Base-by-base conservation (phyloP, 2,113 vertebrate genomes). In the Gnathonemus echidnorhynchus region DNA sequence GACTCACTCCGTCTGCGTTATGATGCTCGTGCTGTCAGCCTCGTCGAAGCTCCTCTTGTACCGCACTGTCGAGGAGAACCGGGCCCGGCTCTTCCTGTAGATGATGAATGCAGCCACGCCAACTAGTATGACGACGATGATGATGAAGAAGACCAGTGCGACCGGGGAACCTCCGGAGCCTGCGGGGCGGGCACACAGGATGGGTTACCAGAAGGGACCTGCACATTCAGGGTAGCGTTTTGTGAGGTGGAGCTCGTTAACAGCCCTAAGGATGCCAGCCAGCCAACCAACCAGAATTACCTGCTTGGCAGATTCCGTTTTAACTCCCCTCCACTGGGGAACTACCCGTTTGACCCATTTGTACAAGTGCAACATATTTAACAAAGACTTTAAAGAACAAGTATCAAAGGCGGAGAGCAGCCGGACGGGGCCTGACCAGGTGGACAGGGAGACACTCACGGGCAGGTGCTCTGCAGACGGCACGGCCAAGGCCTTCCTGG, bases 1-100 rank as follows among this genome's bases (percentile, higher is more conserved):
- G 21, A 19, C 56, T 96, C 92, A 96, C 9, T 96, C 95, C 0
- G 66, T 91, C 0, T 94, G 92, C 2, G 93, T 93, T 53, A 97
- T 95, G 84, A 97, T 96, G 89, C 95, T 96, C 86, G 97, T 96
- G 66, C 94, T 95, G 93, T 98, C 98, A 0, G 95, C 93, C 24
- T 99, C 97, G 7, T 98, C 96, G 5, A 95, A 92, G 88, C 97
- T 97, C 91, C 97, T 96, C 91, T 97, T 94, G 89, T 99, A 99
- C 84, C 96, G 98, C 31, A 99, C 95, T 0, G 94, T 95, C 15
- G 96, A 95, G 17, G 91, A 86, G 95, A 96, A 97, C 56, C 92
- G 90, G 46, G 94, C 80, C 17, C 52, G 94, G 10, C 94, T 97
- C 94, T 93, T 98, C 94, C 95, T 97, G 84, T 96, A 97, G 6